Base-by-base conservation (phyloP, 2,113 vertebrate species). In the Paedocypris sp. region DNA sequence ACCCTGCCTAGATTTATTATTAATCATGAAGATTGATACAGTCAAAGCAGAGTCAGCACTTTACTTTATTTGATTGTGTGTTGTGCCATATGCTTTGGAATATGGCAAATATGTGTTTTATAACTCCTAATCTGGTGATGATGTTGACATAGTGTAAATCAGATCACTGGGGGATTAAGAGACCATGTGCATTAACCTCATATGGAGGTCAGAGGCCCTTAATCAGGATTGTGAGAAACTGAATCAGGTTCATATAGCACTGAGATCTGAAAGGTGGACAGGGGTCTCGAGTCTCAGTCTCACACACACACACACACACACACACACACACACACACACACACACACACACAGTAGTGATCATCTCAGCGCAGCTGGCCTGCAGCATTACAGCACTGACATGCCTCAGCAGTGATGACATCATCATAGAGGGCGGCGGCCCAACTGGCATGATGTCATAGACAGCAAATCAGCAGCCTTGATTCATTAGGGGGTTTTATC, bases 401-500 rank as follows among this genome's bases (percentile, higher is more conserved):
- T 83, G 77, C 75, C 73, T 84, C 58, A 16, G 71, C 71, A 70
- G 78, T 84, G 83, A 85, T 82, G 76, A 77, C 77, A 84, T 77
- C 15, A 70, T 56, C 11, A 35, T 20, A 20, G 23, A 67, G 75
- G 70, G 73, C 70, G 62, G 72, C 6, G 45, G 66, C 48, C 33
- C 31, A 48, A 65, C 16, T 35, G 23, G 33, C 67, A 78, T 83
- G 79, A 86, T 79, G 77, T 84, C 81, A 85, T 70, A 57, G 52
- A 64, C 62, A 76, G 68, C 77, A 71, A 84, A 82, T 83, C 74
- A 63, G 61, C 49, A 62, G 35, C 31, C 11, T 38, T 51, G 12
- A 41, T 20, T 6, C 63, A 59, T 16, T 33, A 43, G 19, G 50
- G 19, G 2, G n/a, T 7, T 19, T 28, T 23, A 22, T 16, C 5